Evolutionary conservation across 2,888 invertebrate species (phyloP), one percentile per base, ranked within the genome.

Genomic region (Cenopis cana): DNA sequence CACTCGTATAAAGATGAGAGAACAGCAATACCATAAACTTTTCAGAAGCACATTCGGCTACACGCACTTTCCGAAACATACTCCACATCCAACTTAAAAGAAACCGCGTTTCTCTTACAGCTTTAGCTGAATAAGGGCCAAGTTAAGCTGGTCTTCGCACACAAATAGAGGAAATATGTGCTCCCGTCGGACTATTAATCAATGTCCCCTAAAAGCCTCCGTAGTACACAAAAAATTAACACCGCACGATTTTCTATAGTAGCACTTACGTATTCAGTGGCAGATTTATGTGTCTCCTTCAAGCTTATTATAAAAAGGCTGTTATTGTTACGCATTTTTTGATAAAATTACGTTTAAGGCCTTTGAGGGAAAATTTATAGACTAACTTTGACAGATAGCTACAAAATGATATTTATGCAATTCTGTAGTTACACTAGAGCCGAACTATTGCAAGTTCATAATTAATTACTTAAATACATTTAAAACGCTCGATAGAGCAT

Each of bases 171-270:
- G 74, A 87, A 85, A 88, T 85, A 88, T 85, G 85, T 85, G 83
- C 82, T 82, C 82, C 82, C 83, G 81, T 79, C 76, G 79, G 83
- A 85, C 88, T 86, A 90, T 90, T 90, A 90, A 90, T 90, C 90
- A 89, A 84, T 82, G 88, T 86, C 85, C 82, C 83, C 87, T 87
- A 89, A 89, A 90, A 89, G 89, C 87, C 88, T 88, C 81, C 79
- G 82, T 79, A 82, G 83, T 84, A 83, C 83, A 85, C 87, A 89
- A 89, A 89, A 75, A 76, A 79, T 74, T 80, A 79, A 79, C 80
- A 77, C 77, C 72, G 61, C 74, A 72, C 77, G 73, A 74, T 66
- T 70, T 78, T 77, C 74, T 75, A 75, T 75, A 71, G 73, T 68
- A 60, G 74, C 68, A 67, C 52, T 69, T 70, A 68, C 61, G 62